Evolutionary conservation across 2,888 invertebrate genomes (phyloP).

Genomic region (Suillia variegata): DNA sequence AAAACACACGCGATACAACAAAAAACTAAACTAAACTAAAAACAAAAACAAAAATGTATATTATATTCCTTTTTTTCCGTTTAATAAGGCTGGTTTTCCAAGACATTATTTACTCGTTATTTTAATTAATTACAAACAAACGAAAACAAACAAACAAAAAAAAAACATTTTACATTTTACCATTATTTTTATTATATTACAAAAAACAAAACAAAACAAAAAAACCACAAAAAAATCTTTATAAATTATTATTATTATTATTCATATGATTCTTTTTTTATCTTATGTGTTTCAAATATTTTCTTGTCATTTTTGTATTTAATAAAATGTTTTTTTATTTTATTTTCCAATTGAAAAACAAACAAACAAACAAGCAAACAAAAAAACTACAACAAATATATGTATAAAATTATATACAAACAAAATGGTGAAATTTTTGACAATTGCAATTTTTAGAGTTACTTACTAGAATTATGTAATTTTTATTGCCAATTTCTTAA

Average conservation of each 20-base stretch:
- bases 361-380: no score
- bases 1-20: slow-evolving; percentile 9
- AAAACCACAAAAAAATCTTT: neutral
- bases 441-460: no score
- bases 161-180: neutral
- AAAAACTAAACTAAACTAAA: neutral
- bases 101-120: slow-evolving; percentile 55
- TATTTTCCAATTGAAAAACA: slow-evolving; percentile 22
- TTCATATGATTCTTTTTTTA: slow-evolving; percentile 19
- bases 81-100: slow-evolving; percentile 62
- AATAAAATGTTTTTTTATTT: slow-evolving; percentile 33
- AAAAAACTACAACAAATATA: slow-evolving; percentile 15
- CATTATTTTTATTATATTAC: slow-evolving; percentile 1
- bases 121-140: neutral
- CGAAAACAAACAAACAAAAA: no score
- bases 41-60: slow-evolving; percentile 7
- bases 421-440: slow-evolving; percentile 24
- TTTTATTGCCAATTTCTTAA: no score
- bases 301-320: slow-evolving; percentile 39
- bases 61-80: slow-evolving; percentile 1
- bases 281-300: slow-evolving; percentile 39
- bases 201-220: slow-evolving; percentile 1
- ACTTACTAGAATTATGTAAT: no score
- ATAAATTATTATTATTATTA: neutral
- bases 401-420: slow-evolving; percentile 32